These are phyloP conservation scores for Scaptomyza montana DNA, from an alignment of 1,140 invertebrate genomes.

Conservation along the genomic window DNA sequence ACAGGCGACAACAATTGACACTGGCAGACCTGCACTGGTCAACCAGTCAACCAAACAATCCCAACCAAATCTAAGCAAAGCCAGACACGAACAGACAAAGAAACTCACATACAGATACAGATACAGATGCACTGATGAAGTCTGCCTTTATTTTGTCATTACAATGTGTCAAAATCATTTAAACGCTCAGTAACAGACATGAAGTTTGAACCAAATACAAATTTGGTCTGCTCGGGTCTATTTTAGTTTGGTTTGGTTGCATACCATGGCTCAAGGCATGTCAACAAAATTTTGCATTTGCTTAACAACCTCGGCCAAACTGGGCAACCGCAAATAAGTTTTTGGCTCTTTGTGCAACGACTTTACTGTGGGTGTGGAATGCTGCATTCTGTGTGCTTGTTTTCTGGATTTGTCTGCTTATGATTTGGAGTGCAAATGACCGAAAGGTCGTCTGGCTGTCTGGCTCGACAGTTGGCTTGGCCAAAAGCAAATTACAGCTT, in stretches of 20 bases:
- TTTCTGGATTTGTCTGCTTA: conserved; percentile 52
- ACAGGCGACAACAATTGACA: conserved; percentile 50
- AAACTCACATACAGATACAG: neutral
- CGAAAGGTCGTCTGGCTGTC: conserved; percentile 47
- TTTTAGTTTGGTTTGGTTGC: conserved; percentile 27
- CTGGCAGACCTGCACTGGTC: conserved; percentile 37
- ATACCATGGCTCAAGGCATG: conserved; percentile 56
- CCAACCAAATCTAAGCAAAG: conserved; percentile 2
- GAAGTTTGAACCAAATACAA: neutral
- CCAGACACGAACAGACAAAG: neutral
- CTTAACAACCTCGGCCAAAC: conserved; percentile 32
- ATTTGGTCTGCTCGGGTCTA: neutral
- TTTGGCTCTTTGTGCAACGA: conserved; percentile 53
- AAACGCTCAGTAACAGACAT: conserved; percentile 31
- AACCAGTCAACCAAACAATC: conserved; percentile 16
- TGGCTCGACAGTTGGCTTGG: conserved; percentile 35
- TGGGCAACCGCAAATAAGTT: conserved; percentile 70
- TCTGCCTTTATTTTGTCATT: conserved; percentile 59
- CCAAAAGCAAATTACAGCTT: conserved; percentile 66
- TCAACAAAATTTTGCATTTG: conserved; percentile 60
- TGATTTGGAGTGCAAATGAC: conserved; percentile 63
- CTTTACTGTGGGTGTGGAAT: conserved; percentile 36
- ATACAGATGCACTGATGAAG: conserved; percentile 3
- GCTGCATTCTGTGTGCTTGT: conserved; percentile 4
- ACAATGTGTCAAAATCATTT: conserved; percentile 54